phyloP scores from a whole-genome alignment of 2,888 invertebrate species.

The Callimorpha dominula region DNA sequence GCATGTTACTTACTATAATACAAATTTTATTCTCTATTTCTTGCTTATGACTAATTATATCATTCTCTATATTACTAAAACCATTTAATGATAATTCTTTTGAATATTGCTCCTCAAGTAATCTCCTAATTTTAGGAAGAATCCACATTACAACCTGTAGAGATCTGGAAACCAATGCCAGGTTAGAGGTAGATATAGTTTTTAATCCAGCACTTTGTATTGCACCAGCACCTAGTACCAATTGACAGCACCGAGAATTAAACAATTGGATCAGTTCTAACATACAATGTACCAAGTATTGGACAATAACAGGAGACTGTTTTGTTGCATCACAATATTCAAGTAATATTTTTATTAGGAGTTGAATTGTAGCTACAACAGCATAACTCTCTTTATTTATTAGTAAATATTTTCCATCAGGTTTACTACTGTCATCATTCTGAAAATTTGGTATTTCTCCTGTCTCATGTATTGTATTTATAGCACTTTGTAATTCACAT shows the following conservation, averaged over 20 bases:
- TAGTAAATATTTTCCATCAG: constrained; percentile 86
- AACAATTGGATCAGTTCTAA: constrained; percentile 96
- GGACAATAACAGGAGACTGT: constrained; percentile 92
- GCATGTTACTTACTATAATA: constrained; percentile 94
- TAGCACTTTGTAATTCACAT: constrained; percentile 94
- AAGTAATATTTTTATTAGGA: constrained; percentile 95
- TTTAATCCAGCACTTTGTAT: constrained; percentile 97
- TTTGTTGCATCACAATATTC: constrained; percentile 96
- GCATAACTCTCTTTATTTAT: constrained; percentile 91
- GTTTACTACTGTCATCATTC: constrained; percentile 72
- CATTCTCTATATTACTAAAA: constrained; percentile 91
- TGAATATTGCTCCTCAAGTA: constrained; percentile 88
- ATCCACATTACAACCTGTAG: constrained; percentile 93
- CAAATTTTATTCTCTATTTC: constrained; percentile 97
- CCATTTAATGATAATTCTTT: constrained; percentile 82
- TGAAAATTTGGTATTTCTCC: constrained; percentile 78
- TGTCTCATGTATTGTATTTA: constrained; percentile 89
- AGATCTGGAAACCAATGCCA: constrained; percentile 94
- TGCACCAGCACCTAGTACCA: constrained; percentile 98
- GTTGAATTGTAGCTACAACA: constrained; percentile 93
- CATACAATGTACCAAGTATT: constrained; percentile 93
- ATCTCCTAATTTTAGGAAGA: constrained; percentile 90
- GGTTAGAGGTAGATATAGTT: constrained; percentile 97
- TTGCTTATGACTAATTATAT: constrained; percentile 95
- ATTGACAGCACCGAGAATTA: constrained; percentile 95